These are phyloP conservation scores for Varanus salvator DNA, from an alignment of 2,113 vertebrate species.

Conservation along the genomic window DNA sequence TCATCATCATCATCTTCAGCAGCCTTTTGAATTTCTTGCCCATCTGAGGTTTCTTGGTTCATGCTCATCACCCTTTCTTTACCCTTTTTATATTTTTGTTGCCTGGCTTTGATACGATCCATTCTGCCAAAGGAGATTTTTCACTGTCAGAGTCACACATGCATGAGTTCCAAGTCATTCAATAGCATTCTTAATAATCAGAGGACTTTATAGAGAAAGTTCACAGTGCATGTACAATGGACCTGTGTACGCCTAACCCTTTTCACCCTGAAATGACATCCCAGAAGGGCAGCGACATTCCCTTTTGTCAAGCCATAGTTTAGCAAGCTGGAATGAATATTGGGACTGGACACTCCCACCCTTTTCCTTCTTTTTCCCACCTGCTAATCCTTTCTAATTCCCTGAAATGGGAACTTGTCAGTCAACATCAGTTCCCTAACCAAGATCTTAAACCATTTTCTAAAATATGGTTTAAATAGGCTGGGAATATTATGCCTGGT, in stretches of 20 bases:
- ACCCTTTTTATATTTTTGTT: slow-evolving; percentile 97
- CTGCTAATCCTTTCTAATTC: background rate
- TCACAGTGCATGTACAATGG: background rate
- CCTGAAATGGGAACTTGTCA: background rate
- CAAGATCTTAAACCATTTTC: background rate
- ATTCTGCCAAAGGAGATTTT: slow-evolving; percentile 82
- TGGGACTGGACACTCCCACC: background rate
- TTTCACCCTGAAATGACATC: background rate
- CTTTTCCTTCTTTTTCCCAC: background rate
- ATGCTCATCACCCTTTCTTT: slow-evolving; percentile 95
- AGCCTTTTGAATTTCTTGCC: slow-evolving; percentile 78
- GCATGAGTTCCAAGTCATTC: background rate
- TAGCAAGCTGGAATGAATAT: background rate
- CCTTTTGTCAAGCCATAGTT: background rate
- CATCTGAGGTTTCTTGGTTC: slow-evolving; percentile 90
- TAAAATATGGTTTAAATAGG: background rate
- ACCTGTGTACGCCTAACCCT: background rate
- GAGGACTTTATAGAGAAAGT: background rate
- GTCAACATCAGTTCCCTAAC: background rate
- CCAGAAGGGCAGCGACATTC: background rate
- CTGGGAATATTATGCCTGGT: background rate
- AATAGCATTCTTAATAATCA: background rate
- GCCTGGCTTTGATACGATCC: slow-evolving; percentile 97
- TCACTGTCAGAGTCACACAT: background rate
- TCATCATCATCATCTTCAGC: slow-evolving; percentile 86